Evolutionary conservation across 2,797 vertebrate genomes (phyloP).

Genomic region (Sebastes diaconus): DNA sequence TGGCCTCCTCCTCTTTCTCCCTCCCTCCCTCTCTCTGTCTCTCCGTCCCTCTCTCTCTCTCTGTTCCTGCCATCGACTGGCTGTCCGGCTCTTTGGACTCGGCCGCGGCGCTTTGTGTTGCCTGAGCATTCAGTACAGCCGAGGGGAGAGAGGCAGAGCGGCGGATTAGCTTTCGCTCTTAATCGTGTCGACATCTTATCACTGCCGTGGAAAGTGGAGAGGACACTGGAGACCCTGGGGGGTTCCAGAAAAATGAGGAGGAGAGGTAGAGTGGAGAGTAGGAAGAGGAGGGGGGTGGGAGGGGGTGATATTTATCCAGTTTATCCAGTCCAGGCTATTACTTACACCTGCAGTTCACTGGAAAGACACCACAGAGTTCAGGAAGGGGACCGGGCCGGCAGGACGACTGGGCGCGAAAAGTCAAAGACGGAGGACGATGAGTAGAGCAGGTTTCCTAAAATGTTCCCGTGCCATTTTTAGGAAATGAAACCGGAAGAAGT

Average conservation of each 20-base stretch:
- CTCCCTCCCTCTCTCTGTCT: background rate
- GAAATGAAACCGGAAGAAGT: background rate
- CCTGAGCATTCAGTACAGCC: conserved; percentile 84
- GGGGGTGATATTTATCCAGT: conserved; percentile 55
- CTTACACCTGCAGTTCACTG: conserved; percentile 81
- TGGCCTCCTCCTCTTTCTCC: conserved; percentile 44
- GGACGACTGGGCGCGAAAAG: background rate
- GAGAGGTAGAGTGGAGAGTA: conserved; percentile 33
- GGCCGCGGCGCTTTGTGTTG: conserved; percentile 82
- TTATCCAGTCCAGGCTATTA: conserved; percentile 72
- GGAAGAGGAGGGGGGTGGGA: background rate
- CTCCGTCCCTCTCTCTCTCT: conserved; percentile 2
- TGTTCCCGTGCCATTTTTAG: too few relatives aligned
- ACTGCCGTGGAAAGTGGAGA: conserved; percentile 85
- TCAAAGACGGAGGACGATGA: background rate
- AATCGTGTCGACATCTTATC: conserved; percentile 93
- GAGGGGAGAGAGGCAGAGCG: conserved; percentile 49
- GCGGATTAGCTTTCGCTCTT: conserved; percentile 92
- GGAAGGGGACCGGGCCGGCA: conserved; percentile 1
- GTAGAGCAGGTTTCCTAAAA: background rate
- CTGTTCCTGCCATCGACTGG: conserved; percentile 41
- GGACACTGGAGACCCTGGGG: conserved; percentile 82
- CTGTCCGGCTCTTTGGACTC: conserved; percentile 37
- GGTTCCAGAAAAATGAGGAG: conserved; percentile 63
- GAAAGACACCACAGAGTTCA: conserved; percentile 64